A percentile compares a stretch with the other conserved stretches of the same genome.
Evolutionary conservation across 2,797 vertebrate genomes (phyloP).

Genomic region (Xenentodon cancila): DNA sequence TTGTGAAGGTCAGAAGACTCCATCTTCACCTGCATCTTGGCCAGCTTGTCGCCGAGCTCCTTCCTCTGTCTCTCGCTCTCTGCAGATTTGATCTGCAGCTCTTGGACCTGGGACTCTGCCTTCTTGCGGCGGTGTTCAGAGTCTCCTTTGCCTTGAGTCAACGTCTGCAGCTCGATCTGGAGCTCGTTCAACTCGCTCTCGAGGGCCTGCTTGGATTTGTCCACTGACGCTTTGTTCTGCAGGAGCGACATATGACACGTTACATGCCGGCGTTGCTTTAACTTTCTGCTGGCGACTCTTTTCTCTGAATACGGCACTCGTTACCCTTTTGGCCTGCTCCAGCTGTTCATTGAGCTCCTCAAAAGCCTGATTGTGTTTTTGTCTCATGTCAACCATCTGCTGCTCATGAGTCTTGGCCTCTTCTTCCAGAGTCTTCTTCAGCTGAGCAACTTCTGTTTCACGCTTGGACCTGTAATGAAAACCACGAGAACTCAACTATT

Average conservation of each 20-base stretch:
- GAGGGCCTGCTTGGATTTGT: conserved; percentile 92
- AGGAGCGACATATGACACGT: conserved; percentile 13
- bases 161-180: conserved; percentile 89
- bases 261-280: neutral
- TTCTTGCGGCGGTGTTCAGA: conserved; percentile 96
- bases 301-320: no score
- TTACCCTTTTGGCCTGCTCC: conserved; percentile 93
- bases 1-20: neutral
- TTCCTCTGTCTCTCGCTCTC: conserved; percentile 89
- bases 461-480: conserved; percentile 90
- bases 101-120: conserved; percentile 90
- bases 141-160: conserved; percentile 90
- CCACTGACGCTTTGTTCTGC: conserved; percentile 92
- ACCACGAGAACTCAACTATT: no score
- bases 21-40: conserved; percentile 88
- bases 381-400: conserved; percentile 91
- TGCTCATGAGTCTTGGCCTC: conserved; percentile 91
- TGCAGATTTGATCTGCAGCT: conserved; percentile 88
- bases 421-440: conserved; percentile 93
- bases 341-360: conserved; percentile 96
- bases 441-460: conserved; percentile 91
- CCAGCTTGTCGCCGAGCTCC: conserved; percentile 85
- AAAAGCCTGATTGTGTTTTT: conserved; percentile 93
- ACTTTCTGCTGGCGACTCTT: no score
- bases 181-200: conserved; percentile 92